Evolutionary conservation across 64 coral and sea anemone species (phyloP).

Genomic region (Montipora foliosa): DNA sequence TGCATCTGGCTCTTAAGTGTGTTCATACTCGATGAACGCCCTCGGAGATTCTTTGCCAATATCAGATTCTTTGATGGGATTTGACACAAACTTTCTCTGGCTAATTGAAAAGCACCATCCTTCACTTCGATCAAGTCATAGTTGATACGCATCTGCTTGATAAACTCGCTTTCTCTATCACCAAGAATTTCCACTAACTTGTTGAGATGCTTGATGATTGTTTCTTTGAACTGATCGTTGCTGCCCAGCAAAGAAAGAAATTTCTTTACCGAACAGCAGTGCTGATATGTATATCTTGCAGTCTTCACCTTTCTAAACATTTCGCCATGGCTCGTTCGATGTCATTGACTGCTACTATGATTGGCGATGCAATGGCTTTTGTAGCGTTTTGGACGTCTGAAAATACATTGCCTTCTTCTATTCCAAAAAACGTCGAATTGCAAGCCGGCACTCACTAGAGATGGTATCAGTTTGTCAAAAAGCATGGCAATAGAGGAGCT

Average conservation of each 20-base stretch:
- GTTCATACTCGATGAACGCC: neutral
- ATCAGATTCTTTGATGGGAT: neutral
- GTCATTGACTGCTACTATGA: neutral
- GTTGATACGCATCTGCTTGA: neutral
- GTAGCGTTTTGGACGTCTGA: neutral
- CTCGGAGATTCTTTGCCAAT: conserved; percentile 4
- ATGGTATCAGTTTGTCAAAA: neutral
- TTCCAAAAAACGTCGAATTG: conserved; percentile 6
- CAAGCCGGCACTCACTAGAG: neutral
- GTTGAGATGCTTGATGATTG: neutral
- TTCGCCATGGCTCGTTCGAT: conserved; percentile 23
- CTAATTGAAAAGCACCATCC: conserved; percentile 43
- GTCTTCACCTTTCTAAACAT: neutral
- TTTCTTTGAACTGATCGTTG: conserved; percentile 10
- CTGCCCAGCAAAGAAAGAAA: conserved; percentile 31
- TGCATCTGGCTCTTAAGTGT: conserved; percentile 8
- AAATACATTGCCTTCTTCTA: neutral
- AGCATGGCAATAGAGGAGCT: neutral
- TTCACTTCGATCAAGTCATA: conserved; percentile 7
- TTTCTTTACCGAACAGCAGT: conserved; percentile 9
- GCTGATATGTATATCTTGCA: neutral
- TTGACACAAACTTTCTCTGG: conserved; percentile 1
- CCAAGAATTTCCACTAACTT: neutral
- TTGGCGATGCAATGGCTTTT: neutral
- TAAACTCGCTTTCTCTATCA: conserved; percentile 14